phyloP scores from a whole-genome alignment of 2,888 invertebrate species.

The Mythimna loreyi region DNA sequence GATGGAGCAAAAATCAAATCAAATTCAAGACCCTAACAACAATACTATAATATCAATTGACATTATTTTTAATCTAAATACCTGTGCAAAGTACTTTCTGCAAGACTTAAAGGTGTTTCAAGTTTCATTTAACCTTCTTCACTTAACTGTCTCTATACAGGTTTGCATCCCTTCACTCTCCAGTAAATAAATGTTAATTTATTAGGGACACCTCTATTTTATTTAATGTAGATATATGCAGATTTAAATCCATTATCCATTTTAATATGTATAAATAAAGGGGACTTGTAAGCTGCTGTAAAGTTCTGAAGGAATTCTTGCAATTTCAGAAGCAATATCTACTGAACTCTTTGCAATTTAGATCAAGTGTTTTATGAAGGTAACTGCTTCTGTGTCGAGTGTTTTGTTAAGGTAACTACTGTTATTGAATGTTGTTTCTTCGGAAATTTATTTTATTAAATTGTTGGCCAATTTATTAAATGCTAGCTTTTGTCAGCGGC shows the following conservation, averaged over 20 bases:
- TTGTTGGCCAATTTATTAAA: too few relatives aligned
- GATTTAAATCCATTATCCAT: constrained; percentile 55
- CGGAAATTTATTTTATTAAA: not conserved
- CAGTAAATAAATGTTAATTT: constrained; percentile 50
- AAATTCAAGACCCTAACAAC: too few relatives aligned
- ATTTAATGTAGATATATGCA: constrained; percentile 60
- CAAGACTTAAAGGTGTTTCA: too few relatives aligned
- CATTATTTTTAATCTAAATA: too few relatives aligned
- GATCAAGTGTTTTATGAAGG: constrained; percentile 28
- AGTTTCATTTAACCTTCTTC: not conserved
- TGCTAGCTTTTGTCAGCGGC: too few relatives aligned
- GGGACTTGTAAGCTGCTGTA: constrained; percentile 34
- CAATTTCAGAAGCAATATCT: constrained; percentile 23
- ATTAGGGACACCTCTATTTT: constrained; percentile 55
- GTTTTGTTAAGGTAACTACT: constrained; percentile 12
- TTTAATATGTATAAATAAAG: constrained; percentile 58
- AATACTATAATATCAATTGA: too few relatives aligned
- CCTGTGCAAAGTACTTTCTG: too few relatives aligned
- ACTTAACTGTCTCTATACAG: not conserved
- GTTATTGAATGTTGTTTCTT: constrained; percentile 2
- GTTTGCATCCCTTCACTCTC: constrained; percentile 12
- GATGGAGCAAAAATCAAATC: too few relatives aligned
- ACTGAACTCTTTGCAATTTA: constrained; percentile 35
- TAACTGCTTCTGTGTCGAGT: constrained; percentile 6
- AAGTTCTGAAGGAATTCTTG: constrained; percentile 37